Conservation (phyloP, 2,888 invertebrate species). For the Synanthedon tipuliformis region DNA sequence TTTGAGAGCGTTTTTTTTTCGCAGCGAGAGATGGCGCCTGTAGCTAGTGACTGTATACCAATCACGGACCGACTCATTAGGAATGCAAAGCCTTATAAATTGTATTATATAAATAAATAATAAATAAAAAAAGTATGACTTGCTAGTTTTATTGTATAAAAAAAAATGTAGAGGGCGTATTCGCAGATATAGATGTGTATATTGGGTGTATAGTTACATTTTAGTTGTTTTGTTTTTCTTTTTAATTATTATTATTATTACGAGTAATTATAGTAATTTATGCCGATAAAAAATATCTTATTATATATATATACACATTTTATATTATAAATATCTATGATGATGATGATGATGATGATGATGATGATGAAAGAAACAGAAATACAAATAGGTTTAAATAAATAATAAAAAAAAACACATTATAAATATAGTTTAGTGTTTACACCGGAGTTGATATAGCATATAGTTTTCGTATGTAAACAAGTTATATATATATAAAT, state of each 20-base stretch:
- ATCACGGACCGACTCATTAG: constrained; percentile 31
- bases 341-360: constrained; percentile 20
- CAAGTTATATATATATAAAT: constrained; percentile 38
- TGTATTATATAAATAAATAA: constrained; percentile 21
- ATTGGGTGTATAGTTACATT: constrained; percentile 67
- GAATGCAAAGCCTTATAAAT: constrained; percentile 53
- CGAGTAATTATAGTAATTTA: constrained; percentile 68
- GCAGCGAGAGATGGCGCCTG: constrained; percentile 26
- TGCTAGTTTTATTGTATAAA: constrained; percentile 58
- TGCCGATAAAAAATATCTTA: constrained; percentile 43
- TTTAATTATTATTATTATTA: constrained; percentile 29
- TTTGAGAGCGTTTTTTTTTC: constrained; percentile 23
- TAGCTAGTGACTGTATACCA: constrained; percentile 13
- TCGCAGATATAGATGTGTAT: constrained; percentile 59
- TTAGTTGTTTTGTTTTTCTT: constrained; percentile 51
- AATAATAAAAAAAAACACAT: constrained; percentile 47
- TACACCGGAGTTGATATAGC: constrained; percentile 25
- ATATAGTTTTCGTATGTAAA: constrained; percentile 56
- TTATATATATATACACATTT: constrained; percentile 44
- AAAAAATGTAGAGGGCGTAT: constrained; percentile 44
- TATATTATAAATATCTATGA: constrained; percentile 20
- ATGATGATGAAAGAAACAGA: constrained; percentile 38
- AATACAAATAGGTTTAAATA: constrained; percentile 64
- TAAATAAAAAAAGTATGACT: constrained; percentile 34
- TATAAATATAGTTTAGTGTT: constrained; percentile 66